Conservation (phyloP, 1,140 invertebrate species). For the Ptiloglossa arizonensis region DNA sequence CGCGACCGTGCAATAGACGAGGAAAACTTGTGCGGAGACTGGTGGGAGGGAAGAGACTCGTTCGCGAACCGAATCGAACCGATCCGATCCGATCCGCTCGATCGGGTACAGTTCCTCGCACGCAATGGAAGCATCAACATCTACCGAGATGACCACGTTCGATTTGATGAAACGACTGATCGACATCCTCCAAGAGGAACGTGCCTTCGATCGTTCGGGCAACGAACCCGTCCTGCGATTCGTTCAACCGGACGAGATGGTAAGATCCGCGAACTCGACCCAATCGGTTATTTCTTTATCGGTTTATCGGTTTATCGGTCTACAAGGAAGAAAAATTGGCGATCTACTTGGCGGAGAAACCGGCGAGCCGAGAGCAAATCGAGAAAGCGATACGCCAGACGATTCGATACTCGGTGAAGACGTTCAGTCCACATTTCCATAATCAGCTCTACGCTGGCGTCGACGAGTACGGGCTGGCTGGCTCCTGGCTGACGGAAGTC, state of each 20-base stretch:
- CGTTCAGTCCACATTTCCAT: conserved; percentile 87
- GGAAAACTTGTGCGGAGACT: too few relatives aligned
- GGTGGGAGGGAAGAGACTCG: conserved; percentile 1
- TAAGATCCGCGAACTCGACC: conserved; percentile 60
- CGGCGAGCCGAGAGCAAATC: conserved; percentile 81
- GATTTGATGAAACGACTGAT: conserved; percentile 68
- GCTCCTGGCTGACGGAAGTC: conserved; percentile 88
- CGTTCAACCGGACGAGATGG: conserved; percentile 76
- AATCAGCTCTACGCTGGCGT: conserved; percentile 90
- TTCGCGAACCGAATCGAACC: background rate
- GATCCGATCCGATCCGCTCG: background rate
- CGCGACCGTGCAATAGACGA: too few relatives aligned
- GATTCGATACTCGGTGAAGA: conserved; percentile 88
- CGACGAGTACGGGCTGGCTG: conserved; percentile 89
- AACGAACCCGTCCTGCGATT: conserved; percentile 75
- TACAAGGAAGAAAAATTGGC: too few relatives aligned
- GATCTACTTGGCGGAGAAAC: conserved; percentile 79
- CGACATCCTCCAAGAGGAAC: conserved; percentile 70
- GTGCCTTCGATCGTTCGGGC: conserved; percentile 67
- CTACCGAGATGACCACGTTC: background rate
- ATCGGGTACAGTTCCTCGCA: background rate
- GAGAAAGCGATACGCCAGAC: conserved; percentile 83
- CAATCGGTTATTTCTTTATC: too few relatives aligned
- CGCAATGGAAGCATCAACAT: conserved; percentile 7
- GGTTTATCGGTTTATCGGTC: too few relatives aligned